Base-by-base conservation (phyloP, 2,797 vertebrate species). In the Brachyrhaphis roseni region DNA sequence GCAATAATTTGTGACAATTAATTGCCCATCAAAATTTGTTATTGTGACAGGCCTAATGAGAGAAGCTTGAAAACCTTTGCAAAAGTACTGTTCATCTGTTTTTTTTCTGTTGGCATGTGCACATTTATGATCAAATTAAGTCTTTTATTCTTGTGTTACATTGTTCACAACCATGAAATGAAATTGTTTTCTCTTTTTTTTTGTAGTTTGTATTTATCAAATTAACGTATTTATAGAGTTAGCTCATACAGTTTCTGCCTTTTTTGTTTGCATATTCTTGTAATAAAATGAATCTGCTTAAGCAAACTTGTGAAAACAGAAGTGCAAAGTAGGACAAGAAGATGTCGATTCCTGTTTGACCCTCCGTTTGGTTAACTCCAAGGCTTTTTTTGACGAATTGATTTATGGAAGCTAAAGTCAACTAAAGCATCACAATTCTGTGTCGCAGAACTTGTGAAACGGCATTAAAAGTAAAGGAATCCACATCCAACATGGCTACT, bases 281-380 rank as follows among this genome's bases (percentile, higher is more conserved):
- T 80, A 26, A 83, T 80, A 45, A 74, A 49, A 51, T 57, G 10
- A 82, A 66, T 72, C 84, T 72, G 3, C 78, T 83, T 53, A 45
- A 78, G 74, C 55, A 78, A 75, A 84, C 46, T 46, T 86, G 81
- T 91, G 85, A 94, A 93, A 90, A 71, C 89, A 85, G 72, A 91
- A 91, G 91, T 91, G 89, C 84, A 74, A 82, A 81, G 84, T 80
- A 83, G 82, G 8, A 87, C 79, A 71, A 77, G 79, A 78, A 81
- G 78, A 75, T 57, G 74, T 47, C 55, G 43, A 71, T 71, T 71
- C 68, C 68, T 71, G 41, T n/a, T 45, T 45, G 23, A n/a, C 36
- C 68, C 41, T 45, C 41, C 68, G 0, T 45, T 71, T 71, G 12
- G 45, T 28, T 18, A 71, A 8, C 26, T 26, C 26, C 0, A 28